Percentiles rank a stretch among this genome's conserved stretches.
phyloP scores from a whole-genome alignment of 2,797 vertebrate genomes.

The Alfaro cultratus region DNA sequence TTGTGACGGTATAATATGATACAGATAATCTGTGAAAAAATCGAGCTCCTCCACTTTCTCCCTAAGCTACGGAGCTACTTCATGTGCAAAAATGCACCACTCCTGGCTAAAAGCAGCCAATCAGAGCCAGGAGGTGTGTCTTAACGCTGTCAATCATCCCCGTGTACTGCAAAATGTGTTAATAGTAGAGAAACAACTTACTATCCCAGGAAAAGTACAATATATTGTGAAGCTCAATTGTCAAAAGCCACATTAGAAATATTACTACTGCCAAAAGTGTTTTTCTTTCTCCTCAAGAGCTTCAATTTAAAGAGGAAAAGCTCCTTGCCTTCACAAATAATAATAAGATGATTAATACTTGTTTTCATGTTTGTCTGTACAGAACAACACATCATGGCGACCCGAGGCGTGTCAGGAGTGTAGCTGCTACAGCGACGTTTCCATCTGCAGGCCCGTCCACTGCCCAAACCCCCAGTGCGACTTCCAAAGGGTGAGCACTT shows the following conservation, averaged over 20 bases:
- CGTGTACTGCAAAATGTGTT: too few species aligned
- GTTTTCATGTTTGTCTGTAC: conserved; percentile 55
- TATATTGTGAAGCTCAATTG: not conserved
- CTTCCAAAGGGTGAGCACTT: conserved; percentile 84
- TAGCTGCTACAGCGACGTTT: conserved; percentile 80
- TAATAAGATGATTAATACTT: not conserved
- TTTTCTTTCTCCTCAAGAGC: not conserved
- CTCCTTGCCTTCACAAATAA: not conserved
- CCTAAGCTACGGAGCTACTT: too few species aligned
- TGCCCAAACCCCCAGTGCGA: conserved; percentile 88
- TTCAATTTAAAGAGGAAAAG: not conserved
- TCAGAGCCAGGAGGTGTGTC: too few species aligned
- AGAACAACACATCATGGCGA: conserved; percentile 91
- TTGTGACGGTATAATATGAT: too few species aligned
- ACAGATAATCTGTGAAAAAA: too few species aligned
- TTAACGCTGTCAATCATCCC: too few species aligned
- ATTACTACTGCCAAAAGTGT: not conserved
- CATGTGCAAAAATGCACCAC: too few species aligned
- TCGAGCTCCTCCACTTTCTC: too few species aligned
- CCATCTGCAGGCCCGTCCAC: conserved; percentile 80
- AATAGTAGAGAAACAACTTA: too few species aligned
- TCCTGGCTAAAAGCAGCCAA: too few species aligned
- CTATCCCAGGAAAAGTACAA: too few species aligned
- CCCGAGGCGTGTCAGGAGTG: conserved; percentile 89
- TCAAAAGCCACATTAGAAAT: not conserved